phyloP scores from a whole-genome alignment of 2,888 invertebrate genomes.

The Hyposoter dolosus region DNA sequence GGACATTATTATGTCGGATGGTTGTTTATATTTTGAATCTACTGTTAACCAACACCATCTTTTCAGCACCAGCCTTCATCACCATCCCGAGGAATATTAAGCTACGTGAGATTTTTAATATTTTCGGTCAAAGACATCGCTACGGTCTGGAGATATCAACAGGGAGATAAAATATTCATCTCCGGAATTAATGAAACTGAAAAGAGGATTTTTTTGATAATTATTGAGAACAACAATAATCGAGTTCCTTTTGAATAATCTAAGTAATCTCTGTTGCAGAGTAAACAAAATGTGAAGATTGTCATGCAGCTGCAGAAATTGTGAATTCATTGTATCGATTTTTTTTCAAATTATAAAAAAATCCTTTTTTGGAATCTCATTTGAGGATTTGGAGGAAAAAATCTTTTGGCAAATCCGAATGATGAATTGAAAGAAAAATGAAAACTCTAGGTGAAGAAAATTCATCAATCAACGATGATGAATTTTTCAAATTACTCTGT shows the following conservation, averaged over 20 bases:
- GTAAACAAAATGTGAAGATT: no score
- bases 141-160: background rate
- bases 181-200: background rate
- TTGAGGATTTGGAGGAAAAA: background rate
- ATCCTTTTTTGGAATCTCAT: background rate
- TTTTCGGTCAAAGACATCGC: slow-evolving; percentile 16
- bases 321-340: background rate
- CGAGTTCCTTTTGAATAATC: no score
- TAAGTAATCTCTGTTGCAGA: no score
- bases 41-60: slow-evolving; percentile 42
- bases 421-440: background rate
- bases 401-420: background rate
- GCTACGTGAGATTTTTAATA: slow-evolving; percentile 42
- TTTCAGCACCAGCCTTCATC: slow-evolving; percentile 48
- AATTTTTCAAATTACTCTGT: background rate
- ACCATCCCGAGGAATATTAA: slow-evolving; percentile 49
- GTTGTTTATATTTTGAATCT: slow-evolving; percentile 21
- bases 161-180: slow-evolving; percentile 2
- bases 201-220: background rate
- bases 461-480: background rate
- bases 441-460: background rate
- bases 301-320: no score
- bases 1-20: slow-evolving; percentile 35
- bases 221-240: background rate
- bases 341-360: background rate